These are phyloP conservation scores for Ditula angustiorana DNA, from an alignment of 2,888 invertebrate species.

Conservation along the genomic window DNA sequence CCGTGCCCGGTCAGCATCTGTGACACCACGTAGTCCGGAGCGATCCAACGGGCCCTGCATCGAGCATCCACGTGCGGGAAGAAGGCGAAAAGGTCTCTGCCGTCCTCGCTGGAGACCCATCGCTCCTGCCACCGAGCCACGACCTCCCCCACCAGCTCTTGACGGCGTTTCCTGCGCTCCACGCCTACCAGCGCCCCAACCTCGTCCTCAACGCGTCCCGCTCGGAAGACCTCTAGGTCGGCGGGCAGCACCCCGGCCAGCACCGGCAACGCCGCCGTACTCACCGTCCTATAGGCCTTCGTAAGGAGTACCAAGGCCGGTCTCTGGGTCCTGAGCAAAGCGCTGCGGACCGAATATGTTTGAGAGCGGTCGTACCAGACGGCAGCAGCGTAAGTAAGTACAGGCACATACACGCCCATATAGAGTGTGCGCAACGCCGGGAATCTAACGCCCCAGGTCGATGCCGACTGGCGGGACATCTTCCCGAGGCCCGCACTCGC, in stretches of 20 bases:
- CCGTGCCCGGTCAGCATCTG: slow-evolving; percentile 35
- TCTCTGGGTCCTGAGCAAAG: slow-evolving; percentile 44
- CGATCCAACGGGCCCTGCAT: too few relatives aligned
- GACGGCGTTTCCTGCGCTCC: slow-evolving; percentile 1
- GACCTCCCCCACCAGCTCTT: too few relatives aligned
- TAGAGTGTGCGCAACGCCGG: not conserved
- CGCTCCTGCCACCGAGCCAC: too few relatives aligned
- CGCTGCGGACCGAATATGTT: slow-evolving; percentile 35
- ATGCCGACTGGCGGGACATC: not conserved
- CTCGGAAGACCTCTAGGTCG: not conserved
- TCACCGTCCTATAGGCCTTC: slow-evolving; percentile 50
- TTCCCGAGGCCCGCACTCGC: not conserved
- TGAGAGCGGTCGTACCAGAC: slow-evolving; percentile 38
- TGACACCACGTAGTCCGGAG: slow-evolving; percentile 8
- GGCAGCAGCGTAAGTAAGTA: slow-evolving; percentile 40
- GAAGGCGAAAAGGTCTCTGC: too few relatives aligned
- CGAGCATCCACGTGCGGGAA: too few relatives aligned
- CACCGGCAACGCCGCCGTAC: slow-evolving; percentile 45
- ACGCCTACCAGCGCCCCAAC: not conserved
- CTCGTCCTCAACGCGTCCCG: not conserved
- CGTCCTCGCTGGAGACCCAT: too few relatives aligned
- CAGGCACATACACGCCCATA: not conserved
- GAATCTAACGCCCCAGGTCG: not conserved
- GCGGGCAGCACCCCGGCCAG: not conserved
- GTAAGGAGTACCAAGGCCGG: slow-evolving; percentile 43